Base-by-base conservation (phyloP, 2,113 vertebrate species). In the Mormyrus lacerda region DNA sequence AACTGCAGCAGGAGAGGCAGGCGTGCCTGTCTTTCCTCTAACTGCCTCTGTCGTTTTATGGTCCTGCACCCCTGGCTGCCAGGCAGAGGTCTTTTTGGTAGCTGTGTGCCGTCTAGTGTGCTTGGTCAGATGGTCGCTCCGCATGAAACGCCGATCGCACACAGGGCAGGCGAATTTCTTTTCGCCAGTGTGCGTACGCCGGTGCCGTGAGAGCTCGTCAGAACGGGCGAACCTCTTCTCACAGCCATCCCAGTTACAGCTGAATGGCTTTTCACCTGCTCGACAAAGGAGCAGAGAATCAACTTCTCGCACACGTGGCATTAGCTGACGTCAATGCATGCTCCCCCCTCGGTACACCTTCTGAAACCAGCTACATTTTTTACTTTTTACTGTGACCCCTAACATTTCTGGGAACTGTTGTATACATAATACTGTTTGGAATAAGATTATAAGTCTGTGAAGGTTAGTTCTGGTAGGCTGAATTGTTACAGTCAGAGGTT, bases 121-220 rank as follows among this genome's bases (percentile, higher is more conserved):
- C 93, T 99, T 99, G 0, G 98, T 99, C 94, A 99, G 88, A 96
- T 99, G 98, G 87, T 99, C 98, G 0, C 98, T 99, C 93, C 98
- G 96, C 98, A 99, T 99, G 94, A 99, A 99, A 82, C 98, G 97
- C 0, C 98, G 97, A 10, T 97, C 98, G 0, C 98, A 99, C 91
- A 97, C 96, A 0, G 94, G 96, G 85, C 98, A 99, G 0, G 93
- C 97, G 0, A 99, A 99, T 92, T 98, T 98, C 95, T 99, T 99
- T 93, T 99, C 98, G 0, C 98, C 98, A 0, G 98, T 99, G 95
- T 99, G 98, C 0, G 98, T 99, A 1, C 98, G 92, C 2, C 97
- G 98, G 91, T 99, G 98, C 21, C 98, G 97, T 0, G 98, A 99
- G 8, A 99, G 97, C 88, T 99, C 98, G 2, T 99, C 98, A 0